Base-by-base conservation (phyloP, 2,797 vertebrate species). In the Austrolebias charrua region DNA sequence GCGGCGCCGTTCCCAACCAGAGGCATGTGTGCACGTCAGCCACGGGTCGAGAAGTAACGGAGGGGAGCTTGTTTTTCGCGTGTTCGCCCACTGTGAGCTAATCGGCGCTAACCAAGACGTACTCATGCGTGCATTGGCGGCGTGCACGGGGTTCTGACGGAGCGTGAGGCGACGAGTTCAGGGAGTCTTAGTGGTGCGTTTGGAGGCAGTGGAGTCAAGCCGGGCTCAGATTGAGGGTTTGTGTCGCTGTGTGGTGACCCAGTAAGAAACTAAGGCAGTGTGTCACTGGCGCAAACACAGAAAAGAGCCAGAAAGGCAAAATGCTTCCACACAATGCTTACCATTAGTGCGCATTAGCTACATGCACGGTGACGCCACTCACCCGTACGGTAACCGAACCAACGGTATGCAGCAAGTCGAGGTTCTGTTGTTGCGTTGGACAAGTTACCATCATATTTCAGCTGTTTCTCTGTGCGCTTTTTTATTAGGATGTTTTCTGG, bases 1-100 rank as follows among this genome's bases (percentile, higher is more conserved):
- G 33, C 67, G 72, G 73, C 55, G 71, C 73, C 46, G 63, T 63
- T 80, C 69, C 73, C 71, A 81, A 78, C 71, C 57, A 40, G 58
- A 33, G 66, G 63, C 50, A 55, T 19, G 73, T 71, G 43, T 40
- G 68, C 49, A 42, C 8, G 35, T 33, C 33, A 60, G 71, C 55
- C 54, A 18, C 2, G 55, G 65, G 63, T 44, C 12, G 59, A 59
- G 49, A 56, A 49, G n/a, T 50, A 68, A 69, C 28, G 15, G 62
- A 67, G 64, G 77, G 74, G 68, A 11, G 38, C 74, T 83, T 90
- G 90, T 91, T 91, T 90, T 90, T 76, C 78, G 63, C 76, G 15
- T 92, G 91, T 79, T 89, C 89, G 89, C 73, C 75, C 28, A 76
- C 79, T 84, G 88, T 88, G 86, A 89, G 79, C 58, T 92, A 90